Evolutionary conservation across 2,113 vertebrate genomes (phyloP).

Genomic region (Megaleporinus macrocephalus): DNA sequence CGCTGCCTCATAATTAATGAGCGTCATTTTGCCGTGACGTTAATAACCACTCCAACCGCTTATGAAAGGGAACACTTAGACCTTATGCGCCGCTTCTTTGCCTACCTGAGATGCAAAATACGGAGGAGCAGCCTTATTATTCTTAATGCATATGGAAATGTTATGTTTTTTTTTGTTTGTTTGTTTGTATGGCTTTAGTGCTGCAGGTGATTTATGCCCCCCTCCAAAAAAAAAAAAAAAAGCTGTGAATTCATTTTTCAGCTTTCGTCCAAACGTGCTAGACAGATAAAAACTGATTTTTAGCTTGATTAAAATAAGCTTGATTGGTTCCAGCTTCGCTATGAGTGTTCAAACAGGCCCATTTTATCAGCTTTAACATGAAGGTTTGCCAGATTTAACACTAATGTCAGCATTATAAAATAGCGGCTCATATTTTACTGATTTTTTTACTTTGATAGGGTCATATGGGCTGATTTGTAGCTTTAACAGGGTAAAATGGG

Average conservation of each 20-base stretch:
- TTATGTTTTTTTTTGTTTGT: background rate
- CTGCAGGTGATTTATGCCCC: slow-evolving; percentile 30
- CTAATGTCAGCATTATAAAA: no score
- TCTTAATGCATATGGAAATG: slow-evolving; percentile 43
- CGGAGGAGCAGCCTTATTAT: background rate
- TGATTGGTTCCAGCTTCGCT: no score
- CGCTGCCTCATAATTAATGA: slow-evolving; percentile 50
- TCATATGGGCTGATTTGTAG: no score
- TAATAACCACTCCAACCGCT: slow-evolving; percentile 41
- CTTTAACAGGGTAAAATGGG: no score
- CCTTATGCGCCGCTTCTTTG: slow-evolving; percentile 7
- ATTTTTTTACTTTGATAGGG: no score
- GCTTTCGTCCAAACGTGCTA: background rate
- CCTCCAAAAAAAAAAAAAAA: background rate
- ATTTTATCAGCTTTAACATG: no score
- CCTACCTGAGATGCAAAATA: slow-evolving; percentile 35
- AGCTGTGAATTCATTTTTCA: background rate
- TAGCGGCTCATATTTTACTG: no score
- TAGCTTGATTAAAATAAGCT: no score
- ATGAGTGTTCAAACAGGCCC: no score
- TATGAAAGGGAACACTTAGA: slow-evolving; percentile 22
- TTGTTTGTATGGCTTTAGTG: background rate
- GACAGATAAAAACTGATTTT: no score
- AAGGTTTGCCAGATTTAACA: no score
- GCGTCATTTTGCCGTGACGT: slow-evolving; percentile 41